Conservation (phyloP, 1,140 invertebrate species). For the Panonychus citri region DNA sequence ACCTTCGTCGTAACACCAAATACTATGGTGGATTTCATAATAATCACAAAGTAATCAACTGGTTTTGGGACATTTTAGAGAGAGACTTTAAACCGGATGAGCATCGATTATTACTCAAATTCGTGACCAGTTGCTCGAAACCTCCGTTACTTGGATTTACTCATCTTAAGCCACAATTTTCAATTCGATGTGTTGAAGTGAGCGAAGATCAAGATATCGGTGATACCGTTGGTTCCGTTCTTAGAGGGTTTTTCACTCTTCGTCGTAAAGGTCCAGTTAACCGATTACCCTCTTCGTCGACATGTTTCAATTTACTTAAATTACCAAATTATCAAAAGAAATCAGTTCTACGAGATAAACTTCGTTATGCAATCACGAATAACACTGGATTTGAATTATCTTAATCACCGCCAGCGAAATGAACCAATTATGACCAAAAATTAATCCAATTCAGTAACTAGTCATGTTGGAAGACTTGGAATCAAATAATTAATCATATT, state of each 20-base stretch:
- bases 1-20: conserved; percentile 70
- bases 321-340: conserved; percentile 96
- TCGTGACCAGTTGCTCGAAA: conserved; percentile 96
- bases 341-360: conserved; percentile 74
- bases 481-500: neutral
- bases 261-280: conserved; percentile 82
- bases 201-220: conserved; percentile 46
- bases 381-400: conserved; percentile 91
- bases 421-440: neutral
- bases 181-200: conserved; percentile 33
- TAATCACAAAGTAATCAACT: conserved; percentile 85
- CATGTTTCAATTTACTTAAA: conserved; percentile 96
- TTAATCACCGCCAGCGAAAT: too few species aligned
- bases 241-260: conserved; percentile 27
- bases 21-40: conserved; percentile 99
- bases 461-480: too few species aligned
- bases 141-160: conserved; percentile 90
- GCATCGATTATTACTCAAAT: conserved; percentile 84
- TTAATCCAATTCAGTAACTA: neutral
- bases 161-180: conserved; percentile 91
- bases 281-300: conserved; percentile 88
- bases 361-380: conserved; percentile 86
- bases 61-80: conserved; percentile 96
- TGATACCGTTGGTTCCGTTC: conserved; percentile 69
- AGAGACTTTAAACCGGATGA: conserved; percentile 83